Conservation (phyloP, 2,797 vertebrate species). For the Spatula clypeata region DNA sequence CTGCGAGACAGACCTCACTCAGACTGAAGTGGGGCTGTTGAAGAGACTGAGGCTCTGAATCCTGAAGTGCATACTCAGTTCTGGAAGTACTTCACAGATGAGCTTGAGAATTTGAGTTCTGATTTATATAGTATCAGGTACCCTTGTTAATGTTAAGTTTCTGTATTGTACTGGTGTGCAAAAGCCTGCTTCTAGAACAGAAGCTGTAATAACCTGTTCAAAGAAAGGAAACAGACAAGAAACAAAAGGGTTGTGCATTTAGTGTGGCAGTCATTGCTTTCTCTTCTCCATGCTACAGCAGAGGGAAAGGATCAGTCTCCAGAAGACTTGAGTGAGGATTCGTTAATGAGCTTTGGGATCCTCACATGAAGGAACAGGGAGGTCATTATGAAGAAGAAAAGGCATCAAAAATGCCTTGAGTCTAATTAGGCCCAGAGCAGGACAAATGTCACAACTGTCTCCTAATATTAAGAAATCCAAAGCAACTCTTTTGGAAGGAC, state of each 20-base stretch:
- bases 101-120: neutral
- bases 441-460: neutral
- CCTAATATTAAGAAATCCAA: neutral
- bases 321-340: neutral
- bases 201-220: neutral
- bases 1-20: neutral
- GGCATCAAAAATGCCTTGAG: neutral
- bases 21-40: neutral
- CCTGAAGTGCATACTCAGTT: neutral
- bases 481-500: neutral
- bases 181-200: neutral
- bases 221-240: neutral
- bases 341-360: neutral
- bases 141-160: neutral
- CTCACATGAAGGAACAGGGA: neutral
- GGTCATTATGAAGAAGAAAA: neutral
- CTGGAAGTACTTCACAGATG: fast-evolving
- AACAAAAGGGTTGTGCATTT: neutral
- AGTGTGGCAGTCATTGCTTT: neutral
- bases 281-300: neutral
- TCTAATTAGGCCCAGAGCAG: neutral
- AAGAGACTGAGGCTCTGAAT: neutral
- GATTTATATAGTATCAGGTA: neutral
- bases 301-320: neutral
- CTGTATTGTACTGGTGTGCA: neutral